Conservation (phyloP, 2,888 invertebrate genomes). For the Fragum whitleyi region DNA sequence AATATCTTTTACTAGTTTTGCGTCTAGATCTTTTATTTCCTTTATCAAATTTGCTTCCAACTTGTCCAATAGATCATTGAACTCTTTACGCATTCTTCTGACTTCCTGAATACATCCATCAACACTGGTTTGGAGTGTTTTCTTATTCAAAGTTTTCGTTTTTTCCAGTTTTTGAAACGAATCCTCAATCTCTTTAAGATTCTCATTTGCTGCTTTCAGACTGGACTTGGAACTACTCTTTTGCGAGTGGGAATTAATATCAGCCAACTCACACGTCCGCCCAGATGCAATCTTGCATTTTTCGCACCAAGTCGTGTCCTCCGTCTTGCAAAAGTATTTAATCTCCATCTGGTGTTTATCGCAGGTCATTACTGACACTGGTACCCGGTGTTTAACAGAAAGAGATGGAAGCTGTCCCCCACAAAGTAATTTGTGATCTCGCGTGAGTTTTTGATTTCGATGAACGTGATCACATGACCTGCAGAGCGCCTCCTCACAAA, state of each 20-base stretch:
- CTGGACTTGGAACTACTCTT: not conserved
- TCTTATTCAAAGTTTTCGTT: not conserved
- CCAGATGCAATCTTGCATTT: not conserved
- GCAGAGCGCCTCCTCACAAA: not conserved
- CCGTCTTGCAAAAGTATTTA: not conserved
- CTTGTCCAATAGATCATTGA: not conserved
- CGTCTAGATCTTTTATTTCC: not conserved
- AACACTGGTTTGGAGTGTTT: not conserved
- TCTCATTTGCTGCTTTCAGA: not conserved
- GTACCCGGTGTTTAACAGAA: not conserved
- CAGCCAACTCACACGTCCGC: not conserved
- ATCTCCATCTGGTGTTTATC: not conserved
- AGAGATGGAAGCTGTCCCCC: too few species aligned
- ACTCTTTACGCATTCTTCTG: not conserved
- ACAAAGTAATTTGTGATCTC: not conserved
- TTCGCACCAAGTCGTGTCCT: not conserved
- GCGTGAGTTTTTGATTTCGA: not conserved
- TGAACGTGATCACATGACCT: not conserved
- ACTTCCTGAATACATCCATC: not conserved
- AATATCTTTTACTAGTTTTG: not conserved
- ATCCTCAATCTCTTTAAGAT: not conserved
- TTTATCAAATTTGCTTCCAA: not conserved
- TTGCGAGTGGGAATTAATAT: not conserved
- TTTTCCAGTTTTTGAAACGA: not conserved
- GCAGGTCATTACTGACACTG: conserved; percentile 5